These are phyloP conservation scores for Phaedon cochleariae DNA, from an alignment of 2,888 invertebrate genomes.

Conservation along the genomic window DNA sequence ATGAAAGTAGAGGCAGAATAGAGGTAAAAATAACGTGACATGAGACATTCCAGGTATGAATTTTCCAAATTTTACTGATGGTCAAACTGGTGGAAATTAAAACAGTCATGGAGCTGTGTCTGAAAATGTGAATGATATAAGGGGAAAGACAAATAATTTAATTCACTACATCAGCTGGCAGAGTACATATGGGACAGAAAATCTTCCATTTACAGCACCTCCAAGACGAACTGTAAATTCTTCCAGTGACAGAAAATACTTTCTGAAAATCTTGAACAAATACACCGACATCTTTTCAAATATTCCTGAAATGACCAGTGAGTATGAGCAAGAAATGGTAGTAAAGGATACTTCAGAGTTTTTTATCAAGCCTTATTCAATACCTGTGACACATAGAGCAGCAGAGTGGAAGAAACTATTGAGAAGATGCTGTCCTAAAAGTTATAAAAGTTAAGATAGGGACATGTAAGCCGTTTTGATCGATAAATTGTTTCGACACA, in stretches of 20 bases:
- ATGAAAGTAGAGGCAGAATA: too few relatives aligned
- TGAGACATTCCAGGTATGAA: too few relatives aligned
- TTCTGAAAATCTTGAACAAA: neutral
- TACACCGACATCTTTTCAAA: neutral
- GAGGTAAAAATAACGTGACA: too few relatives aligned
- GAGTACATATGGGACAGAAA: neutral
- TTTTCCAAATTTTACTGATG: too few relatives aligned
- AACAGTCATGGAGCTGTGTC: too few relatives aligned
- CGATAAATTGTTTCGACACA: too few relatives aligned
- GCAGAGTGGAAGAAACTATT: constrained; percentile 1
- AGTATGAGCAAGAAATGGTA: neutral
- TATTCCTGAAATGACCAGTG: neutral
- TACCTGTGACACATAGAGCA: neutral
- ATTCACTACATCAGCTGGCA: neutral
- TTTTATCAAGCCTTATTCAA: neutral
- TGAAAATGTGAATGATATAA: too few relatives aligned
- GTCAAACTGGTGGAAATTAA: too few relatives aligned
- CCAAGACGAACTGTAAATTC: neutral
- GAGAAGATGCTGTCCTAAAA: neutral
- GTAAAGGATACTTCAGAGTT: neutral
- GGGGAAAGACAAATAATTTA: neutral
- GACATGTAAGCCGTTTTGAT: too few relatives aligned
- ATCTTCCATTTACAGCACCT: neutral
- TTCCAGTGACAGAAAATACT: neutral
- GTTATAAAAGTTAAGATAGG: too few relatives aligned